Evolutionary conservation across 2,113 vertebrate genomes (phyloP), one percentile per base, ranked within the genome.

Genomic region (Eubucco bourcierii): DNA sequence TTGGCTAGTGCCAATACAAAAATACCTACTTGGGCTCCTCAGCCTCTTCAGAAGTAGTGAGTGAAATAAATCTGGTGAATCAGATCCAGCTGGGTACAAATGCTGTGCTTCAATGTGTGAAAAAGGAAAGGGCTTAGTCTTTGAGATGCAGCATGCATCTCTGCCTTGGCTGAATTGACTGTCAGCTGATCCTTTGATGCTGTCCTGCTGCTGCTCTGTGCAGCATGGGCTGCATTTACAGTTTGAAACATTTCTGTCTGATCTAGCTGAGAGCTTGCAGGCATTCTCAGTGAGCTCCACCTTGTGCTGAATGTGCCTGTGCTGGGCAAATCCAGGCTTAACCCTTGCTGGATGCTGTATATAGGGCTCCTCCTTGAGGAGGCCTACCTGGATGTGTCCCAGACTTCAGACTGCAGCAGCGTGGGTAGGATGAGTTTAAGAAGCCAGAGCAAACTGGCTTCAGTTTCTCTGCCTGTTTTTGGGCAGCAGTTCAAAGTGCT

Each of bases 301-400:
- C 55, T 63, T 27, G 66, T 0, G 1, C 27, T 76, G 67, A 56
- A 44, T 1, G 0, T 33, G 29, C 8, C 29, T 33, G 6, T 0
- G 0, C 18, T 65, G 58, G 64, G 46, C 46, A 65, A 34, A 87
- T 60, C 59, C 46, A 34, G 10, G 29, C 21, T 37, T 37, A 47
- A 44, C 9, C 25, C 29, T 31, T 55, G 23, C 17, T 52, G 55
- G 58, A 33, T 10, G 31, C 46, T 29, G 8, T 19, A 1, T 14
- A 2, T 25, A 50, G n/a, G 28, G 23, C 6, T 15, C 4, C 12
- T 34, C 10, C 46, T 15, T 23, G 29, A 60, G 73, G 74, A 70
- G 21, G 21, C 56, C 46, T 29, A 1, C 58, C 34, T 52, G 71
- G 68, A 37, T 1, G 2, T n/a, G 28, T 60, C 66, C n/a, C 44